Base-by-base conservation (phyloP, 2,113 vertebrate genomes). In the Forbesichthys papilliferus region DNA sequence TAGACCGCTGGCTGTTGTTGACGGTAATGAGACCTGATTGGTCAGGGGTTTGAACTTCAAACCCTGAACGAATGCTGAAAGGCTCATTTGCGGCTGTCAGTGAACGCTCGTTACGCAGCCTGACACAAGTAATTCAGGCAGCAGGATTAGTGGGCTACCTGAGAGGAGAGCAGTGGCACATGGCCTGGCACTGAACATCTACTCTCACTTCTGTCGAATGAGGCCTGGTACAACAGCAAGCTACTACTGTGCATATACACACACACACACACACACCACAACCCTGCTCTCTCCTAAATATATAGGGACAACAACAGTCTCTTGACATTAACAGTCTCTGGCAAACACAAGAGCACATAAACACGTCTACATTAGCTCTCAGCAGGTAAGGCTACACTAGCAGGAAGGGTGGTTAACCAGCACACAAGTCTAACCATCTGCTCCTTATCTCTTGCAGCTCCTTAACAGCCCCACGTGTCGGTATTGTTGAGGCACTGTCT, bases 21-120 rank as follows among this genome's bases (percentile, higher is more conserved):
- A 91, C 64, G 73, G 71, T 87, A 81, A 91, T 81, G 78, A 87
- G 78, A 86, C 85, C 86, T 78, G 89, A 92, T 77, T 84, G 88
- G 89, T 84, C 86, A 51, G 58, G 73, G 83, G 77, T 82, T 27
- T 27, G 64, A 85, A 81, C 86, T 80, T 65, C 81, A 61, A 74
- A 84, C 75, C 79, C 82, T 86, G 84, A 89, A 78, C 55, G 27
- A 73, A 60, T 78, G 67, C 68, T 61, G 69, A 68, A 42, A 84
- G 64, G 68, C 73, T 85, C 69, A 60, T 82, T 27, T 78, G 78
- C 60, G 78, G 64, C 48, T 68, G 46, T 80, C 74, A 13, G 46
- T 64, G 77, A 87, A 82, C 80, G 80, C 70, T 27, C 55, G 63
- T 86, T 68, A 61, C 68, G 71, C 61, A 53, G 78, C 67, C 63